A percentile compares a stretch with the other conserved stretches of the same genome.
These are phyloP conservation scores for Eubucco bourcierii DNA, from an alignment of 2,113 vertebrate species.

Conservation along the genomic window DNA sequence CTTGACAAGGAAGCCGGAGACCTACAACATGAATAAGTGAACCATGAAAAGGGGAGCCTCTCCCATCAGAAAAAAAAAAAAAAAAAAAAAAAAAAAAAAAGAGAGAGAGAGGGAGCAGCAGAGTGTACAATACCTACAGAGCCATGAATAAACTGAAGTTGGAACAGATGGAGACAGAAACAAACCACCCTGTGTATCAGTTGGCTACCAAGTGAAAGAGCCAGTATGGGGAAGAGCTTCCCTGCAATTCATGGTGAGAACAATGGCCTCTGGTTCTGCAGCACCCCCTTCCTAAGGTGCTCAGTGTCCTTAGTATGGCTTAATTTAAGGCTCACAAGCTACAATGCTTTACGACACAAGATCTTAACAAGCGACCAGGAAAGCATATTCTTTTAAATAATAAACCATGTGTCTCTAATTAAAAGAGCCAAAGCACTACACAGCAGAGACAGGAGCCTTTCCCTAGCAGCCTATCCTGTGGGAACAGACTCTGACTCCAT, in stretches of 20 bases:
- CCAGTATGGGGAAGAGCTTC: neutral
- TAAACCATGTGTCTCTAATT: slow-evolving; percentile 5
- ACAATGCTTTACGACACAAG: neutral
- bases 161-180: slow-evolving; percentile 64
- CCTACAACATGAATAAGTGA: slow-evolving; percentile 57
- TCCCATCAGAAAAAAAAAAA: neutral
- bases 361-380: neutral
- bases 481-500: neutral
- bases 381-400: slow-evolving; percentile 16
- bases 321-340: slow-evolving; percentile 20
- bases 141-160: slow-evolving; percentile 51
- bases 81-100: neutral
- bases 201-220: slow-evolving; percentile 34
- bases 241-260: neutral
- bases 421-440: neutral
- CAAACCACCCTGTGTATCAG: neutral
- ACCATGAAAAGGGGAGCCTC: slow-evolving; percentile 45
- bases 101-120: neutral
- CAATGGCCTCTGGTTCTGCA: neutral
- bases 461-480: neutral
- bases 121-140: slow-evolving; percentile 58
- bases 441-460: neutral
- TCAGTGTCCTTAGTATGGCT: neutral
- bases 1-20: slow-evolving; percentile 50
- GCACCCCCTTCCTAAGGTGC: slow-evolving; percentile 12